A percentile compares a stretch with the other conserved stretches of the same genome.
Conservation (phyloP, 2,113 vertebrate genomes). For the Apteryx mantelli region DNA sequence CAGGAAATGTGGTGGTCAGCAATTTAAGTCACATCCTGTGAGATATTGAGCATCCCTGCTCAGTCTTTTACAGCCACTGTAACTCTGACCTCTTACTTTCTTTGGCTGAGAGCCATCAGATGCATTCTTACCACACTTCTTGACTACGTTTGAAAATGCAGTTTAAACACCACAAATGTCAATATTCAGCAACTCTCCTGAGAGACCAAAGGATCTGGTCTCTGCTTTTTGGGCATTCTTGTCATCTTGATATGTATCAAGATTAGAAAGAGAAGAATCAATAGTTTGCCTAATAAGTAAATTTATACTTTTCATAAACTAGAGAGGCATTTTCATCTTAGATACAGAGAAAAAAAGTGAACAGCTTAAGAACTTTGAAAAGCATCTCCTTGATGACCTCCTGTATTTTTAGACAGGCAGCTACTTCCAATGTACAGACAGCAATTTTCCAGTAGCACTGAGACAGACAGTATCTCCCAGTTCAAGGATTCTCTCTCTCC, state of each 20-base stretch:
- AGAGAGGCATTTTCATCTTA: constrained; percentile 40
- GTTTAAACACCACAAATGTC: background rate
- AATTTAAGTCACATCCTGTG: background rate
- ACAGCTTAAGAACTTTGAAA: background rate
- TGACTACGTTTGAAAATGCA: background rate
- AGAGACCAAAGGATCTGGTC: background rate
- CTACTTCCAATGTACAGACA: background rate
- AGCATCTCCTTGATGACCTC: background rate
- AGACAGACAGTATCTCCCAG: background rate
- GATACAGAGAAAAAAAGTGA: background rate
- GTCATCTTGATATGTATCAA: background rate
- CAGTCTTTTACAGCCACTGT: background rate
- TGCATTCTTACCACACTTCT: background rate
- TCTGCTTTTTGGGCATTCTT: background rate
- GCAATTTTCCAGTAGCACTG: background rate
- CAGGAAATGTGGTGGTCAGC: background rate
- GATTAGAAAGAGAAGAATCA: background rate
- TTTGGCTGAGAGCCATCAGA: background rate
- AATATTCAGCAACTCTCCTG: background rate
- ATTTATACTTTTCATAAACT: background rate
- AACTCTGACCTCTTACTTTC: background rate
- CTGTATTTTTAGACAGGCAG: background rate
- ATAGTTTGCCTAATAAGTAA: background rate
- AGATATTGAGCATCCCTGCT: background rate
- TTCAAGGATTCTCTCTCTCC: background rate